Evolutionary conservation across 1,140 invertebrate species (phyloP).

Genomic region (Asbolus verrucosus): DNA sequence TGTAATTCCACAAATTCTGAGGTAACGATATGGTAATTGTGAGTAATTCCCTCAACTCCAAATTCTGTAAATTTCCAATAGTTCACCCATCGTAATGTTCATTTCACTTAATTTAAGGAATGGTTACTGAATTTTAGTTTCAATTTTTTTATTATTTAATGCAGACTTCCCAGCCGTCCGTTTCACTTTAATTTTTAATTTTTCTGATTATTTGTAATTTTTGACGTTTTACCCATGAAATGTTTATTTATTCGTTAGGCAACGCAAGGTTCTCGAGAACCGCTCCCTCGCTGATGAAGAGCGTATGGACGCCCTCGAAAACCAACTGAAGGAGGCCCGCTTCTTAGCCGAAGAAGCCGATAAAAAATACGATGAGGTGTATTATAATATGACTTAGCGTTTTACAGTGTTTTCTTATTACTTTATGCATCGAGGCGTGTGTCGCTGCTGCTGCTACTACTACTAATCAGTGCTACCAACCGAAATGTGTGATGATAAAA

Average conservation of each 20-base stretch:
- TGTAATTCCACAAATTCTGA: no score
- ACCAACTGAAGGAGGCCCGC: slow-evolving; percentile 99
- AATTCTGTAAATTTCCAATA: no score
- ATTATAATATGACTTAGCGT: slow-evolving; percentile 60
- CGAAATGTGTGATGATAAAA: not conserved
- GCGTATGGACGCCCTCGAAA: slow-evolving; percentile 98
- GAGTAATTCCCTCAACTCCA: no score
- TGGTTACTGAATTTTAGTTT: no score
- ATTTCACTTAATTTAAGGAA: no score
- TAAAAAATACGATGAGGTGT: slow-evolving; percentile 99
- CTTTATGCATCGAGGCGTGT: not conserved
- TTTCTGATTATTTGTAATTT: no score
- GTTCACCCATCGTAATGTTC: no score
- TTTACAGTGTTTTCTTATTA: slow-evolving; percentile 49
- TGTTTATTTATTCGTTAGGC: slow-evolving; percentile 52
- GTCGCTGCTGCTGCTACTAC: no score
- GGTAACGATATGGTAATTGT: no score
- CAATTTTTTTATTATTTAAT: no score
- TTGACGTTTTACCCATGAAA: not conserved
- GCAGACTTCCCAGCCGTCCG: no score
- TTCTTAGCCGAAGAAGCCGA: slow-evolving; percentile 99
- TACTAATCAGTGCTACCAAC: slow-evolving; percentile 36
- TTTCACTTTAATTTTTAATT: no score
- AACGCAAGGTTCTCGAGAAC: slow-evolving; percentile 99
- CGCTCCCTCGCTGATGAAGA: slow-evolving; percentile 99